phyloP scores from a whole-genome alignment of 2,888 invertebrate genomes.

The Lasioglossum pauxillum region DNA sequence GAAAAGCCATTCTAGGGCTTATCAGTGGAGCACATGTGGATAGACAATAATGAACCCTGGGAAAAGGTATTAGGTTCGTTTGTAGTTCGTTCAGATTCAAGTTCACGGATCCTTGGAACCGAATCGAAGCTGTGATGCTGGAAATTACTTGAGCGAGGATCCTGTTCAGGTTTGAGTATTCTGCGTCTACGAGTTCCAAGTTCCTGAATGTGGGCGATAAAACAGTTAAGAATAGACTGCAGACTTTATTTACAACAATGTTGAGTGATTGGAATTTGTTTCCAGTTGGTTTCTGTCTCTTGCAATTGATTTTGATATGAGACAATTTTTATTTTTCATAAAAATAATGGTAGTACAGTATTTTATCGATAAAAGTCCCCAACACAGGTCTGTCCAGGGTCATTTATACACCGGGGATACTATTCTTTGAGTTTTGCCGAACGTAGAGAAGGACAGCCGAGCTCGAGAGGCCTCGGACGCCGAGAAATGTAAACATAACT shows the following conservation, averaged over 20 bases:
- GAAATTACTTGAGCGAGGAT: slow-evolving; percentile 91
- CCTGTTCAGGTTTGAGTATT: slow-evolving; percentile 94
- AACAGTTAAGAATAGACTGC: not conserved
- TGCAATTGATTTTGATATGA: not conserved
- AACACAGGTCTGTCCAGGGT: too few species aligned
- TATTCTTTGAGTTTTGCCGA: too few species aligned
- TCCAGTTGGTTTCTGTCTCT: too few species aligned
- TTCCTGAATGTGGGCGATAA: slow-evolving; percentile 82
- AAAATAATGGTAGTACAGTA: too few species aligned
- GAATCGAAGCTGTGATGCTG: slow-evolving; percentile 89
- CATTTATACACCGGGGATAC: too few species aligned
- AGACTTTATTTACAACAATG: too few species aligned
- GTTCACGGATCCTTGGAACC: slow-evolving; percentile 89
- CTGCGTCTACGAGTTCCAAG: slow-evolving; percentile 91
- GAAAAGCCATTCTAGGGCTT: slow-evolving; percentile 87
- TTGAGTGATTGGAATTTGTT: too few species aligned
- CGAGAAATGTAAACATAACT: too few species aligned
- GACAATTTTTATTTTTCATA: not conserved
- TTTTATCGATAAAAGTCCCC: too few species aligned
- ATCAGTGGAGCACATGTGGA: slow-evolving; percentile 91
- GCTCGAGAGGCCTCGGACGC: too few species aligned
- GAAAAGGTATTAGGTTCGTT: slow-evolving; percentile 94
- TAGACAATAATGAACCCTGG: slow-evolving; percentile 94
- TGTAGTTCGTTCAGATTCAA: slow-evolving; percentile 91
- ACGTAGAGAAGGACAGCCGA: too few species aligned